Evolutionary conservation across 2,888 invertebrate species (phyloP), one percentile per base, ranked within the genome.

Genomic region (Ypsolopha scabrella): DNA sequence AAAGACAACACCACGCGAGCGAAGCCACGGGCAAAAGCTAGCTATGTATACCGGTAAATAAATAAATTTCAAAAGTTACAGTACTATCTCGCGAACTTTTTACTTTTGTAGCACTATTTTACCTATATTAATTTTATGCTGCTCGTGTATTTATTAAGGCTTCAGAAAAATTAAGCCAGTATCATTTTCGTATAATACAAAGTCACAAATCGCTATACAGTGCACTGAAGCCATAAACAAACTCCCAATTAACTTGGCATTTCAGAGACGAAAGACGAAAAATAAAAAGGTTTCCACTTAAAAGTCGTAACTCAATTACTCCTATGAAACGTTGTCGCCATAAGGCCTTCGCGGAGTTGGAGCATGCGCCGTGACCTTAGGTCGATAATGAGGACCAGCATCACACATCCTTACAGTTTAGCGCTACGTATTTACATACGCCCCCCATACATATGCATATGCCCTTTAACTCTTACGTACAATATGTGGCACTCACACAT

Each of bases 331-430:
- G 73, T 78, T 80, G 82, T 81, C 81, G 81, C 81, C 78, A 79
- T 83, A 82, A 81, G 82, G 79, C 80, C 72, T 82, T 85, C 82
- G 83, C 70, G 68, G 70, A 68, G 68, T 77, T 69, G 75, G 85
- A 80, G 87, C 87, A 87, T 87, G 87, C 87, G 87, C 87, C 71
- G 71, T 82, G 87, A 87, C 87, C 87, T 68, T 71, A 83, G 87
- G 87, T 87, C 87, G 87, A 87, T 87, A 87, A 87, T 87, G 87
- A 87, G 82, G 76, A 75, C 80, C 73, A 76, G 73, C 83, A 80
- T 82, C 83, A 83, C 86, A 86, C 86, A 86, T 82, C 80, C 83
- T 82, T 76, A 52, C 47, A 80, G 77, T 78, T 81, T 82, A 82
- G 77, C 82, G 72, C 75, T 72, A 76, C 80, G 76, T 85, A 82